These are phyloP conservation scores for Nesidiocoris tenuis DNA, from an alignment of 2,888 invertebrate species.

Conservation along the genomic window DNA sequence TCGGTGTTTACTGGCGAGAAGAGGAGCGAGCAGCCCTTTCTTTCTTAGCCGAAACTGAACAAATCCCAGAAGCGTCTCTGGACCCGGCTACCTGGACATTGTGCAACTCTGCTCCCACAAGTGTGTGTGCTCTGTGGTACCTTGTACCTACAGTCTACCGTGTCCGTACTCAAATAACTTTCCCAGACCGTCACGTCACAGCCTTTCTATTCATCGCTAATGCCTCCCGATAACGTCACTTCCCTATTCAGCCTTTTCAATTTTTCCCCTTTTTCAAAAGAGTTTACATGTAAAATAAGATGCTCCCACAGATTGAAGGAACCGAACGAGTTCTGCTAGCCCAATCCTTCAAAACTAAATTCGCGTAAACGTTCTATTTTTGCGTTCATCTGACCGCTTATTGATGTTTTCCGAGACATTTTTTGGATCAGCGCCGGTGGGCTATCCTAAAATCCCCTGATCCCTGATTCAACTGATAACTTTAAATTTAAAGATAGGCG, in stretches of 20 bases:
- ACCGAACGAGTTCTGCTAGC: no score
- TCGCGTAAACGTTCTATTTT: no score
- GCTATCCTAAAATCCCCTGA: no score
- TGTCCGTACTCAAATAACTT: conserved; percentile 31
- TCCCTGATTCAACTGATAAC: no score
- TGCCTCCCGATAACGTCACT: background rate
- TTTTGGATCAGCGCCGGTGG: no score
- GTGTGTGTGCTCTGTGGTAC: no score
- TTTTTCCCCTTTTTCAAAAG: background rate
- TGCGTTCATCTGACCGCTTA: no score
- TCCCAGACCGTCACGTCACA: conserved; percentile 25
- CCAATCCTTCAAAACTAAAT: no score
- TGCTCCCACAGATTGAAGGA: no score
- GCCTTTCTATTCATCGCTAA: conserved; percentile 26
- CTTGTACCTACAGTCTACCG: background rate
- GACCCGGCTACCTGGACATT: conserved; percentile 32
- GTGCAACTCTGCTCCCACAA: conserved; percentile 36
- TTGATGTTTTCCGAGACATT: no score
- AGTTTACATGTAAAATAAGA: no score
- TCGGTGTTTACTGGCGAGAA: background rate
- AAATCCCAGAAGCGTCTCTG: background rate
- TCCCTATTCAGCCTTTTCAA: background rate
- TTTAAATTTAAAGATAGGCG: no score
- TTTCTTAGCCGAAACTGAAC: background rate
- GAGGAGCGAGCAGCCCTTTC: background rate